phyloP scores from a whole-genome alignment of 2,113 vertebrate genomes.

The Camelus bactrianus region DNA sequence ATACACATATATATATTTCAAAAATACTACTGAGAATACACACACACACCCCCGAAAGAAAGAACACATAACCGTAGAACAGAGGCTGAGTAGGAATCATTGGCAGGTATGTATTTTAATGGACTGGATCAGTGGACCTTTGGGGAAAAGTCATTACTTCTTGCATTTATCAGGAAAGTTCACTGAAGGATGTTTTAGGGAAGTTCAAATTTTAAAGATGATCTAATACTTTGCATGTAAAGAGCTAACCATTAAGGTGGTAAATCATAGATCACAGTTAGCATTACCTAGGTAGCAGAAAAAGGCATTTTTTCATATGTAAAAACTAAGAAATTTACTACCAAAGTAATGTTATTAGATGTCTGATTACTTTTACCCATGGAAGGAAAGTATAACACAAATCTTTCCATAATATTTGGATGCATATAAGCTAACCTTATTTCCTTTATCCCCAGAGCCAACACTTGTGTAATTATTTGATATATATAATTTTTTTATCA shows the following conservation, averaged over 20 bases:
- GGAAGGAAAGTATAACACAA: conserved; percentile 58
- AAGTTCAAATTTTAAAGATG: conserved; percentile 75
- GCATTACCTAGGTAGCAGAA: conserved; percentile 35
- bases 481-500: conserved; percentile 85
- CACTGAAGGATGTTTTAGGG: conserved; percentile 66
- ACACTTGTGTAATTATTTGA: conserved; percentile 85
- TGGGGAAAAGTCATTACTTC: conserved; percentile 50
- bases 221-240: conserved; percentile 55
- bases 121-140: conserved; percentile 28
- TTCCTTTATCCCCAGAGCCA: conserved; percentile 83
- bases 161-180: conserved; percentile 62
- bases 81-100: background rate
- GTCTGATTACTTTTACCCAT: conserved; percentile 48
- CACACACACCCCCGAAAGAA: background rate
- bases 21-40: background rate
- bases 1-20: background rate
- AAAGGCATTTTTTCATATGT: conserved; percentile 51
- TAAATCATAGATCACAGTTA: conserved; percentile 60
- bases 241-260: conserved; percentile 49
- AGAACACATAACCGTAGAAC: background rate
- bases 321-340: conserved; percentile 59
- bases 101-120: conserved; percentile 38
- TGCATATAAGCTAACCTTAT: conserved; percentile 76
- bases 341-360: background rate
- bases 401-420: conserved; percentile 73